Percentiles rank a stretch among this genome's conserved stretches.
Evolutionary conservation across 2,888 invertebrate genomes (phyloP).

Genomic region (Drosophila quasianomalipes): DNA sequence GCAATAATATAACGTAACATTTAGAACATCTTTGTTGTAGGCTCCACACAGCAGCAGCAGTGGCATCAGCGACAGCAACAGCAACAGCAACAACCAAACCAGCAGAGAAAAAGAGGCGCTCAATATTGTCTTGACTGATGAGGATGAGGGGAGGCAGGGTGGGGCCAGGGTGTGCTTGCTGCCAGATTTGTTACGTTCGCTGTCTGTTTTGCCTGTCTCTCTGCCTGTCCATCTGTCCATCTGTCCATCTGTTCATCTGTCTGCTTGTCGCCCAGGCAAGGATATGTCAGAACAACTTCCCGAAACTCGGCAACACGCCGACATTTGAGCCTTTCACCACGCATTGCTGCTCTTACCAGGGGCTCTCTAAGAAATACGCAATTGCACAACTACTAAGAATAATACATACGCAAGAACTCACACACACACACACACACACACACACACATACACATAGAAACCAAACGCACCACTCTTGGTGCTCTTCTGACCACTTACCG

Average conservation of each 20-base stretch:
- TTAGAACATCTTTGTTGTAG: slow-evolving; percentile 72
- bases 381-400: not conserved
- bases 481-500: not conserved
- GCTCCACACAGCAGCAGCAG: slow-evolving; percentile 23
- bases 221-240: slow-evolving; percentile 26
- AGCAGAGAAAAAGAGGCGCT: slow-evolving; percentile 28
- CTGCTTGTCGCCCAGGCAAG: slow-evolving; percentile 51
- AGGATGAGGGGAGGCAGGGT: slow-evolving; percentile 15
- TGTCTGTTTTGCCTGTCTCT: slow-evolving; percentile 35
- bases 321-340: slow-evolving; percentile 50
- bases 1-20: slow-evolving; percentile 72
- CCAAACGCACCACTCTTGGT: not conserved
- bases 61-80: slow-evolving; percentile 10
- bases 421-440: not conserved
- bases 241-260: slow-evolving; percentile 17
- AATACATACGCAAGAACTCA: not conserved
- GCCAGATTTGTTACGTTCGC: slow-evolving; percentile 57
- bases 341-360: slow-evolving; percentile 29
- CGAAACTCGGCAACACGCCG: slow-evolving; percentile 40
- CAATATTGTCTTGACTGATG: slow-evolving; percentile 22
- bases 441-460: not conserved
- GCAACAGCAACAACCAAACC: not conserved
- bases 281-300: slow-evolving; percentile 63
- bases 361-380: slow-evolving; percentile 5
- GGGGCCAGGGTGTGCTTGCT: slow-evolving; percentile 11